Evolutionary conservation across 2,113 vertebrate species (phyloP), one percentile per base, ranked within the genome.

Genomic region (Chloebia gouldiae): DNA sequence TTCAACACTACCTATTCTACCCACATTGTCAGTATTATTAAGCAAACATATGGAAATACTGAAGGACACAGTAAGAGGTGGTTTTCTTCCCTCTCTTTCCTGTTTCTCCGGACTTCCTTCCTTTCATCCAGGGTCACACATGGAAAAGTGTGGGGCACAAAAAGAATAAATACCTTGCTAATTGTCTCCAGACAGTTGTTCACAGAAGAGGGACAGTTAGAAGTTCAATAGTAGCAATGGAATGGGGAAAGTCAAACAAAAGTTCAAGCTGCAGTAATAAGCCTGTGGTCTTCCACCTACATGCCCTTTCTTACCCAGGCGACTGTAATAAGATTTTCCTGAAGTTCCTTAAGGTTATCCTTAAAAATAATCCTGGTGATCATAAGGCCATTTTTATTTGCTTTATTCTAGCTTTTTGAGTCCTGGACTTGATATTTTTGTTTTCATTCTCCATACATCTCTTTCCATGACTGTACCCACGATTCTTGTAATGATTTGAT

Each of bases 51-150:
- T 2, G 24, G 15, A 68, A 50, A 54, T 75, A 44, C 13, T 19
- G 31, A 49, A 72, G 54, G 45, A 56, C 25, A n/a, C 7, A 49
- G 64, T 64, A 61, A 71, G 18, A 86, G 17, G 13, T 56, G 10
- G 2, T n/a, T 70, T 83, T 72, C 44, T 33, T 9, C 1, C 11
- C 7, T 27, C 31, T 44, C 20, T 69, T 22, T 30, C 21, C 24
- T 33, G 19, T n/a, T 23, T 44, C 12, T 60, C 25, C 10, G 4
- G 6, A 13, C 4, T 30, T 3, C 3, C 2, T 31, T 6, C 5
- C 12, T 51, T 81, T 81, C 37, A 61, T 76, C 24, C 47, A 40
- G 35, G 19, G 4, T 61, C 17, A 94, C 9, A 8, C 24, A 20
- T 0, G 25, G 45, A 57, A 78, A 60, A 81, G 4, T 6, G 11